Percentiles rank a stretch among this genome's conserved stretches.
Evolutionary conservation across 1,140 invertebrate species (phyloP).

Genomic region (Rhynchophorus ferrugineus): DNA sequence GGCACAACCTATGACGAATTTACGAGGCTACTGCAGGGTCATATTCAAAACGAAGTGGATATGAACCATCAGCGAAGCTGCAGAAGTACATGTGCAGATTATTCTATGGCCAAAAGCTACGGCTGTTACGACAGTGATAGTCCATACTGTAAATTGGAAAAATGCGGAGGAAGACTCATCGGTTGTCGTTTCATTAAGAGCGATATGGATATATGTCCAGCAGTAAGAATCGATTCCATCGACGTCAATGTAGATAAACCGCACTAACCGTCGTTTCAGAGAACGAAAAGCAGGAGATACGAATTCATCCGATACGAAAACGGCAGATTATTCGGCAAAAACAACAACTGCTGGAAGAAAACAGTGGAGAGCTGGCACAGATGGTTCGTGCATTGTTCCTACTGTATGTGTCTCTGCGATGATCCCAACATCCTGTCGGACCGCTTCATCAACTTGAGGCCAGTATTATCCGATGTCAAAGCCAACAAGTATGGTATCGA

Average conservation of each 20-base stretch:
- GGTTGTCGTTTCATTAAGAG: slow-evolving; percentile 73
- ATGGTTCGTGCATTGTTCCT: slow-evolving; percentile 75
- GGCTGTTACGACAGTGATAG: slow-evolving; percentile 57
- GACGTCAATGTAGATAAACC: neutral
- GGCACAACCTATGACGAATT: slow-evolving; percentile 67
- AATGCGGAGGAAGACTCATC: slow-evolving; percentile 62
- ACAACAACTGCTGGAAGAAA: slow-evolving; percentile 45
- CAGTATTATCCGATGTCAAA: slow-evolving; percentile 52
- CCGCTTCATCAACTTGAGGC: slow-evolving; percentile 67
- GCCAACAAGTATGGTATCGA: slow-evolving; percentile 60
- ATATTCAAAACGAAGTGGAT: slow-evolving; percentile 79
- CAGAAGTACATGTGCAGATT: slow-evolving; percentile 65
- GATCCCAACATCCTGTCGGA: slow-evolving; percentile 59
- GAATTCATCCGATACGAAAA: slow-evolving; percentile 77
- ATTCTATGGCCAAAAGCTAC: slow-evolving; percentile 56
- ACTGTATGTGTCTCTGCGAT: slow-evolving; percentile 81
- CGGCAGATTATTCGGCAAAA: slow-evolving; percentile 54
- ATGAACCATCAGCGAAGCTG: slow-evolving; percentile 64
- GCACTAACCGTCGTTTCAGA: neutral
- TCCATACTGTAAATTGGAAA: slow-evolving; percentile 56
- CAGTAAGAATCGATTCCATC: slow-evolving; percentile 44
- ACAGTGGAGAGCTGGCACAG: slow-evolving; percentile 80
- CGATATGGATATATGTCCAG: slow-evolving; percentile 71
- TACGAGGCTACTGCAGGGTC: slow-evolving; percentile 72
- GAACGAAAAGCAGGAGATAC: slow-evolving; percentile 47